These are phyloP conservation scores for Chlorops oryzae DNA, from an alignment of 1,140 invertebrate species.

Conservation along the genomic window DNA sequence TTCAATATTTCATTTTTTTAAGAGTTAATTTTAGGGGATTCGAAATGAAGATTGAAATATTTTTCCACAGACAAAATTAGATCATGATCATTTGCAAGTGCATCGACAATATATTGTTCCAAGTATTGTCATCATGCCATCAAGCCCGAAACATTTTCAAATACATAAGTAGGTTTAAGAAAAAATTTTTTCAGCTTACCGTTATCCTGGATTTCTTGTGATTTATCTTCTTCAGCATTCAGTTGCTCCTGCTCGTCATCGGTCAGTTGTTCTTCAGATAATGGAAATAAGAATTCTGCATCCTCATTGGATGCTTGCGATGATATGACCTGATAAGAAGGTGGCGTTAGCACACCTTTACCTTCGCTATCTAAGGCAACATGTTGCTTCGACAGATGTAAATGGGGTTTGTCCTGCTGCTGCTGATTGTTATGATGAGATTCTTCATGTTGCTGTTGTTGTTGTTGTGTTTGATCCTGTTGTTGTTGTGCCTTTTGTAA, in stretches of 20 bases:
- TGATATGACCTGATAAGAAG: conserved; percentile 33
- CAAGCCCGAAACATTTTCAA: too few species aligned
- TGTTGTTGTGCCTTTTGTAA: conserved; percentile 21
- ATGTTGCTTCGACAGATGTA: too few species aligned
- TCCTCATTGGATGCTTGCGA: conserved; percentile 41
- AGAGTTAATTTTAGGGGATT: too few species aligned
- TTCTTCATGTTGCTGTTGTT: conserved; percentile 7
- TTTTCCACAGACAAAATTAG: too few species aligned
- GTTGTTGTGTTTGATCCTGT: conserved; percentile 14
- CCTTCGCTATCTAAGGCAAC: too few species aligned
- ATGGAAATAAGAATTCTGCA: conserved; percentile 34
- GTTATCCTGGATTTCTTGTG: conserved; percentile 37
- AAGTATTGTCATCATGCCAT: too few species aligned
- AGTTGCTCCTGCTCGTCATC: conserved; percentile 31
- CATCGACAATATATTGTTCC: too few species aligned
- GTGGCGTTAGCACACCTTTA: conserved; percentile 17
- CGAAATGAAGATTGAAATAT: too few species aligned
- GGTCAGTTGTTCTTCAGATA: conserved; percentile 37
- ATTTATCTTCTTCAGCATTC: conserved; percentile 31
- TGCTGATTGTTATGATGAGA: neutral
- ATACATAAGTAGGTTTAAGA: too few species aligned
- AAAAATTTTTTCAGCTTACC: conserved; percentile 26
- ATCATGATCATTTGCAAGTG: too few species aligned
- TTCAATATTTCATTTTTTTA: too few species aligned
- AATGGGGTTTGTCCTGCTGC: too few species aligned